Conservation (phyloP, 92 coral and sea anemone genomes). For the Epizoanthus stellaris region DNA sequence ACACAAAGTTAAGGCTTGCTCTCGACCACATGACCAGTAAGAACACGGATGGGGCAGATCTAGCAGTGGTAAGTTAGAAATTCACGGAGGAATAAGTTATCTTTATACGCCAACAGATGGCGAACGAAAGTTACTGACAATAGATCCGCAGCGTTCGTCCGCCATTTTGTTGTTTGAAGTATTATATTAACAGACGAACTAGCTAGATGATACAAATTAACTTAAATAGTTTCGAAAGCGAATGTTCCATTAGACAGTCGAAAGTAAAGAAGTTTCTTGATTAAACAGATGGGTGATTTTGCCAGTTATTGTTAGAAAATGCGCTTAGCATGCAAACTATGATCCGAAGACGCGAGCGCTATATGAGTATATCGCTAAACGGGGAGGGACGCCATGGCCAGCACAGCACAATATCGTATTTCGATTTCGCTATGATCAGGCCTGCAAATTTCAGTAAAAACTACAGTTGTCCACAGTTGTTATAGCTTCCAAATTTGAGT, state of each 20-base stretch:
- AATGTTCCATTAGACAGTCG: neutral
- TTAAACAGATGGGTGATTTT: neutral
- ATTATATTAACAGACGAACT: too few species aligned
- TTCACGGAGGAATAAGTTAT: neutral
- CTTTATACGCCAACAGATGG: neutral
- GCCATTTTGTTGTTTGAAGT: too few species aligned
- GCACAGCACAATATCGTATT: neutral
- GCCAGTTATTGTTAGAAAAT: neutral
- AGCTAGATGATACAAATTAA: too few species aligned
- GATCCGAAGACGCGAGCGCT: neutral
- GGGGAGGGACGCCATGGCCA: neutral
- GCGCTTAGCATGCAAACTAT: neutral
- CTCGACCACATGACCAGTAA: constrained; percentile 71
- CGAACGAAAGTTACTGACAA: neutral
- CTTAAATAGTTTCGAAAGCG: constrained; percentile 17
- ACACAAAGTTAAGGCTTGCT: constrained; percentile 79
- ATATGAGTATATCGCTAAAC: neutral
- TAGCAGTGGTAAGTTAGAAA: constrained; percentile 80
- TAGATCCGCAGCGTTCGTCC: too few species aligned
- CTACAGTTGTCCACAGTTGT: too few species aligned
- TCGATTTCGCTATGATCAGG: too few species aligned
- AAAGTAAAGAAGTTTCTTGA: neutral
- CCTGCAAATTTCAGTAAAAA: too few species aligned
- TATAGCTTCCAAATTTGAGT: too few species aligned
- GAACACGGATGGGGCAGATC: constrained; percentile 64